Evolutionary conservation across 2,113 vertebrate genomes (phyloP).

Genomic region (Actenoides hombroni): DNA sequence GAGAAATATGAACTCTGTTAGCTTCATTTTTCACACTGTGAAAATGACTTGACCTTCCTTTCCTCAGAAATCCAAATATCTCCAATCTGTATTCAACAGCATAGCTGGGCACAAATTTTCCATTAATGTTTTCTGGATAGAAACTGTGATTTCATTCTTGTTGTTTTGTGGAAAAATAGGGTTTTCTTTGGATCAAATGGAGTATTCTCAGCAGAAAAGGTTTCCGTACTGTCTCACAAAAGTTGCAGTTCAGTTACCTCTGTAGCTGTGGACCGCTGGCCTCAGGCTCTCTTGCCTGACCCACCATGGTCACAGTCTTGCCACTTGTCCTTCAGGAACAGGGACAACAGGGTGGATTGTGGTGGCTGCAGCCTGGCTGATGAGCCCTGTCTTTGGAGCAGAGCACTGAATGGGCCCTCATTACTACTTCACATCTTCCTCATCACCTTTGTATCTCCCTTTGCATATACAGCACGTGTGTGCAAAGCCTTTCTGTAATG

Average conservation of each 20-base stretch:
- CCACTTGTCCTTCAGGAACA: not conserved
- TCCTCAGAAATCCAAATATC: slow-evolving; percentile 63
- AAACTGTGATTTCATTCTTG: slow-evolving; percentile 48
- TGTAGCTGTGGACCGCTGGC: not conserved
- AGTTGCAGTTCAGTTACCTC: not conserved
- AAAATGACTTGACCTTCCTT: slow-evolving; percentile 69
- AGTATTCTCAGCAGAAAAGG: not conserved
- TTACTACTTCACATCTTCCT: not conserved
- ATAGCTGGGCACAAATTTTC: slow-evolving; percentile 55
- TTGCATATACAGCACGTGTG: fast-evolving
- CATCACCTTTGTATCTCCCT: not conserved
- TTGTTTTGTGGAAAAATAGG: slow-evolving; percentile 28
- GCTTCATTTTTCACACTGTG: slow-evolving; percentile 65
- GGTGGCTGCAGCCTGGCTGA: fast-evolving
- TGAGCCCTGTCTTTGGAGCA: not conserved
- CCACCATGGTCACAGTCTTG: not conserved
- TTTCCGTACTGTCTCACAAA: not conserved
- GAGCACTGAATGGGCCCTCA: fast-evolving
- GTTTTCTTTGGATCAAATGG: not conserved
- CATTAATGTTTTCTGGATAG: slow-evolving; percentile 62
- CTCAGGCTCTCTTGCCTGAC: not conserved
- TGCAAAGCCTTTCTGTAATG: not conserved
- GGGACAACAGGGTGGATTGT: fast-evolving
- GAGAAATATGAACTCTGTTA: slow-evolving; percentile 62
- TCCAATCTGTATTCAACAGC: slow-evolving; percentile 57